These are phyloP conservation scores for Aleiodes sp. DNA, from an alignment of 1,140 invertebrate species.

Conservation along the genomic window DNA sequence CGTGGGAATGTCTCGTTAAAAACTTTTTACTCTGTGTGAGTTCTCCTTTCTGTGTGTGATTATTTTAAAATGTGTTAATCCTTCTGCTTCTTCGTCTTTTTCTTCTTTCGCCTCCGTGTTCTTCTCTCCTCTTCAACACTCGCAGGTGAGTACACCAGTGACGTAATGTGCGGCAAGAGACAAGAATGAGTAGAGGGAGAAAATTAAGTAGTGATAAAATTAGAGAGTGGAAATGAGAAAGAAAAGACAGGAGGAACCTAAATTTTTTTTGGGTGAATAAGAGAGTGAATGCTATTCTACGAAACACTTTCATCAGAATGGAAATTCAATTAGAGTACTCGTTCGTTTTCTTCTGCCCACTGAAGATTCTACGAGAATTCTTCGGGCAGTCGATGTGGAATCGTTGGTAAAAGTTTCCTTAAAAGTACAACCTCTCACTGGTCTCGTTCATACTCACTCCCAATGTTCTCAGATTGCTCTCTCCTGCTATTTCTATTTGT, in stretches of 20 bases:
- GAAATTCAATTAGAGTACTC: constrained; percentile 26
- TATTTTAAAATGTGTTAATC: no score
- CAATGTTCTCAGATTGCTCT: background rate
- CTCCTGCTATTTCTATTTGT: background rate
- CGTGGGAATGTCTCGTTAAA: no score
- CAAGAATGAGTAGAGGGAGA: background rate
- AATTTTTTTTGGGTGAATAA: background rate
- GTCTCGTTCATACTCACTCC: background rate
- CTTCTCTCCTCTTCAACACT: background rate
- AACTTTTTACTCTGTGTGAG: no score
- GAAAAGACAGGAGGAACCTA: background rate
- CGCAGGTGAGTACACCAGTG: background rate
- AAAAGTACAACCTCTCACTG: background rate
- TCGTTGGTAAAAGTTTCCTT: background rate
- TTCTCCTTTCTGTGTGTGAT: no score
- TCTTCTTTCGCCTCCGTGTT: no score
- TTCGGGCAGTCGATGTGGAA: background rate
- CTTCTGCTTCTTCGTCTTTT: no score
- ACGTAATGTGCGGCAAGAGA: background rate
- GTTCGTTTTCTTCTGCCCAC: constrained; percentile 7
- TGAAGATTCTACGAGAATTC: background rate
- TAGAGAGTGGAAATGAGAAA: background rate
- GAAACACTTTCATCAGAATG: constrained; percentile 25
- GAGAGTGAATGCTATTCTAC: background rate
- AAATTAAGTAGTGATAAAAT: constrained; percentile 2